These are phyloP conservation scores for Phortica magna DNA, from an alignment of 2,888 invertebrate species.

Conservation along the genomic window DNA sequence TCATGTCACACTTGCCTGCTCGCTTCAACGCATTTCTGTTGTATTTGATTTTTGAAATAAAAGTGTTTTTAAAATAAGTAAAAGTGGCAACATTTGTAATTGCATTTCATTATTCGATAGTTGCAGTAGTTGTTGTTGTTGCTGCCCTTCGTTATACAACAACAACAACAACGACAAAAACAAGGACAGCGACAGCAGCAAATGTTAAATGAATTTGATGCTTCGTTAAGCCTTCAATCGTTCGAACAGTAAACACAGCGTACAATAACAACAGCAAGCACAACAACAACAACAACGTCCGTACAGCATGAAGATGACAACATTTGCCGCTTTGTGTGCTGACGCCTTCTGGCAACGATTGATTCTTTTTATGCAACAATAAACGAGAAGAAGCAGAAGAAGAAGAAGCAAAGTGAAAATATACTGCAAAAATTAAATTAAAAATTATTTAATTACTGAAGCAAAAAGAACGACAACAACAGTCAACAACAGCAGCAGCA, in stretches of 20 bases:
- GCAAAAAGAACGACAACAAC: slow-evolving; percentile 73
- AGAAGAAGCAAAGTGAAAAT: slow-evolving; percentile 56
- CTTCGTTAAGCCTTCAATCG: slow-evolving; percentile 44
- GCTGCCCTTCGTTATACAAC: neutral
- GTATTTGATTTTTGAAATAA: neutral
- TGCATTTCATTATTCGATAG: neutral
- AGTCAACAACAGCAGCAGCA: slow-evolving; percentile 56
- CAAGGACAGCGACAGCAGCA: slow-evolving; percentile 29
- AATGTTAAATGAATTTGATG: slow-evolving; percentile 52
- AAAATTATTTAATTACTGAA: slow-evolving; percentile 76
- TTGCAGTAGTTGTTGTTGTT: slow-evolving; percentile 24
- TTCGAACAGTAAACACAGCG: slow-evolving; percentile 46
- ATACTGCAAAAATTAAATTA: slow-evolving; percentile 37
- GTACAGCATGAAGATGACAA: neutral
- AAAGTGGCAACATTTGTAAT: slow-evolving; percentile 1
- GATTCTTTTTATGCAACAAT: slow-evolving; percentile 21
- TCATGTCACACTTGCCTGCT: too few species aligned
- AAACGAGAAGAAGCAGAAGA: neutral
- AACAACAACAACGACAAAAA: neutral
- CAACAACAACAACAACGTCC: neutral
- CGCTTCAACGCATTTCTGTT: neutral
- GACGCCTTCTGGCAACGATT: slow-evolving; percentile 44
- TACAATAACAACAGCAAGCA: neutral
- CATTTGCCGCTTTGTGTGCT: slow-evolving; percentile 31
- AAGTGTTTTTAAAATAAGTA: neutral